Conservation (phyloP, 2,888 invertebrate genomes). For the Lasioglossum lativentre region DNA sequence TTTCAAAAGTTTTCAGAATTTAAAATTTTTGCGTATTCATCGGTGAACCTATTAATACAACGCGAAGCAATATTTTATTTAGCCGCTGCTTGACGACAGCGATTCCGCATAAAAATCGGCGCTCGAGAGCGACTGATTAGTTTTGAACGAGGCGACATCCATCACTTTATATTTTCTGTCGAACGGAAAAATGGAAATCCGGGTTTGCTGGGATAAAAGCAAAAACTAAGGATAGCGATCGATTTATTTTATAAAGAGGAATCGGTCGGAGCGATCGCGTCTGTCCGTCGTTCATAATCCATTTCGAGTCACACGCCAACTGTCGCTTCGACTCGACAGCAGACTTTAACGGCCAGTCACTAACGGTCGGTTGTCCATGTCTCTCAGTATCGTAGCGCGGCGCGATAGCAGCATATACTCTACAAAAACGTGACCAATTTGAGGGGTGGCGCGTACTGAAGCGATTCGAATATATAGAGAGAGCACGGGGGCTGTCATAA, state of each 20-base stretch:
- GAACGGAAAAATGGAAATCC: background rate
- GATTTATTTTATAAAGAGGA: slow-evolving; percentile 22
- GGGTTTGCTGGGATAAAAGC: background rate
- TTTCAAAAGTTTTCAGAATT: background rate
- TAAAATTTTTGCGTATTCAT: background rate
- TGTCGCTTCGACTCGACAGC: slow-evolving; percentile 53
- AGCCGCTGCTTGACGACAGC: background rate
- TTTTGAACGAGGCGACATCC: background rate
- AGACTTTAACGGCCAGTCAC: slow-evolving; percentile 58
- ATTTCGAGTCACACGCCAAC: slow-evolving; percentile 43
- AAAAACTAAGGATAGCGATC: slow-evolving; percentile 6
- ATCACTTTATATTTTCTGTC: background rate
- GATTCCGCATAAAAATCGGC: background rate
- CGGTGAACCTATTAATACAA: background rate
- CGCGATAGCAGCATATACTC: slow-evolving; percentile 42
- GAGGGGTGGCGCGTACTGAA: slow-evolving; percentile 47
- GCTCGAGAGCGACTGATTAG: background rate
- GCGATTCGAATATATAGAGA: slow-evolving; percentile 61
- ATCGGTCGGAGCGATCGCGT: background rate
- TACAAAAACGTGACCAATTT: slow-evolving; percentile 68
- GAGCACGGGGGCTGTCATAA: slow-evolving; percentile 67
- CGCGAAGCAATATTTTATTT: background rate
- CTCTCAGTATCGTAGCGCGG: slow-evolving; percentile 52
- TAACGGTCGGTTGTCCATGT: slow-evolving; percentile 52
- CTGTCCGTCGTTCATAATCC: slow-evolving; percentile 40